Evolutionary conservation across 2,797 vertebrate species (phyloP).

Genomic region (Zenarchopterus dispar): DNA sequence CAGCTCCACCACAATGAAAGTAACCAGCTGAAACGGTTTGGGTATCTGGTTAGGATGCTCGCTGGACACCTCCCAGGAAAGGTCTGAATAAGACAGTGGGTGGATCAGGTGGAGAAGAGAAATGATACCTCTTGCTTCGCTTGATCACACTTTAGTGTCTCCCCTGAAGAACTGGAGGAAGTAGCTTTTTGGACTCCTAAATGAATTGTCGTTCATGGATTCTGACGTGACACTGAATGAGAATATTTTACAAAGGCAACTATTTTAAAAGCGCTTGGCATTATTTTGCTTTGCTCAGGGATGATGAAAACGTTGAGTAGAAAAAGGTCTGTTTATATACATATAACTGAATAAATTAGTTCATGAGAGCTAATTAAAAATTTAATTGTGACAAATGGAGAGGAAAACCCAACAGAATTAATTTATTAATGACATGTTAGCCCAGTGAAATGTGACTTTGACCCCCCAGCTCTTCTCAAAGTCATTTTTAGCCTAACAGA

Average conservation of each 20-base stretch:
- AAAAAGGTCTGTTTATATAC: neutral
- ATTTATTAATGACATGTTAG: constrained; percentile 25
- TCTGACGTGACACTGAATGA: neutral
- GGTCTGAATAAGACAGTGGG: no score
- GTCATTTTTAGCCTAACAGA: constrained; percentile 28
- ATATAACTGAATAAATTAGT: neutral
- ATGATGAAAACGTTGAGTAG: neutral
- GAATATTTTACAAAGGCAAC: neutral
- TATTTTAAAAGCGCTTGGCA: neutral
- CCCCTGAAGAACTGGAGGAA: no score
- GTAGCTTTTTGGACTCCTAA: neutral
- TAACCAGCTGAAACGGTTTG: no score
- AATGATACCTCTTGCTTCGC: no score
- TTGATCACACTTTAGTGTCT: no score
- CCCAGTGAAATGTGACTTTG: neutral
- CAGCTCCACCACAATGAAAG: no score
- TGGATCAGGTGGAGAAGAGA: no score
- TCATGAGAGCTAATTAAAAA: neutral
- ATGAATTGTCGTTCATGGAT: neutral
- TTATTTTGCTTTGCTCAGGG: neutral
- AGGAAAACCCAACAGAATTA: neutral
- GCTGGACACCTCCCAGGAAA: no score
- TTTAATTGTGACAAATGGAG: neutral
- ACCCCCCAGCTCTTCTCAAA: constrained; percentile 53
- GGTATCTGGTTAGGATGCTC: no score